These are phyloP conservation scores for Macrobrachium rosenbergii DNA, from an alignment of 1,140 invertebrate species.

Conservation along the genomic window DNA sequence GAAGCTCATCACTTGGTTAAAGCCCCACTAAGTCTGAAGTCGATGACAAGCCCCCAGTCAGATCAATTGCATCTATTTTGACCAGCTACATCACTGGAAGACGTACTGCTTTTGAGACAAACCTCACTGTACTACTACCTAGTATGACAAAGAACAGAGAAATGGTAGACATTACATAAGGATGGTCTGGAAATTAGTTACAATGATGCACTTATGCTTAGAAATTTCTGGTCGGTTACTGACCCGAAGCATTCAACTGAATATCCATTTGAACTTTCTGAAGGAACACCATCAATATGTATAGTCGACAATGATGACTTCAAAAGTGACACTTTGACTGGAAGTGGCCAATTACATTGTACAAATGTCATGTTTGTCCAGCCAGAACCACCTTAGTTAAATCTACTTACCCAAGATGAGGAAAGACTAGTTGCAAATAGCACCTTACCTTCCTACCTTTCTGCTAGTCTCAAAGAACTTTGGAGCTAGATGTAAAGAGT, in stretches of 20 bases:
- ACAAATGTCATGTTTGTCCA: constrained; percentile 19
- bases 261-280: neutral
- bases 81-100: constrained; percentile 1
- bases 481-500: neutral
- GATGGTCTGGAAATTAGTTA: no score
- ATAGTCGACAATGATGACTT: neutral
- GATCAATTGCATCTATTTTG: neutral
- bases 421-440: neutral
- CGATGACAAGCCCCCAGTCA: neutral
- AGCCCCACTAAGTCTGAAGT: neutral
- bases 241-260: neutral
- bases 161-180: neutral
- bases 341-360: neutral
- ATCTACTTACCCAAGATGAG: neutral
- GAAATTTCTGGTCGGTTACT: neutral
- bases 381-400: neutral
- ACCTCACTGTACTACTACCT: neutral
- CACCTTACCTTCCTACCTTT: neutral
- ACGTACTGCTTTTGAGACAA: neutral
- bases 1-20: neutral
- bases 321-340: constrained; percentile 3
- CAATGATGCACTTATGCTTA: no score
- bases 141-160: neutral
- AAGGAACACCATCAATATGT: neutral
- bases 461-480: neutral